A percentile compares a stretch with the other conserved stretches of the same genome.
Conservation (phyloP, 2,797 vertebrate species). For the Amphiprion clarkii region DNA sequence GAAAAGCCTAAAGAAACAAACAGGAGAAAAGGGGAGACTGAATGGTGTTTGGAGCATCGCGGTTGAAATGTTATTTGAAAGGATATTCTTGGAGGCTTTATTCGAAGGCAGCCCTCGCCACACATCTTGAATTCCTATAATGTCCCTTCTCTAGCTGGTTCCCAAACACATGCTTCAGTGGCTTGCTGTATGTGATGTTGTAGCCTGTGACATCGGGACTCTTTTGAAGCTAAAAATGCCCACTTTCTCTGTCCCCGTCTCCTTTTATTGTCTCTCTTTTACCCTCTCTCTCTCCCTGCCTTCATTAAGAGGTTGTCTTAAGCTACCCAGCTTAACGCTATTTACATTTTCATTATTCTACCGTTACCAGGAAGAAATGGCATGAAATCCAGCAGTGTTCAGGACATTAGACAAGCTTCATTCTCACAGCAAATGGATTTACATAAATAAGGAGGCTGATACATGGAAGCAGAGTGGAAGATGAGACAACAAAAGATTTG, state of each 20-base stretch:
- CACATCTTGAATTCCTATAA: slow-evolving; percentile 58
- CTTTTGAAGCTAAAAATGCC: slow-evolving; percentile 71
- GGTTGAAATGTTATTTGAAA: slow-evolving; percentile 61
- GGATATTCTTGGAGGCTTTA: slow-evolving; percentile 51
- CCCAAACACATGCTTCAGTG: slow-evolving; percentile 60
- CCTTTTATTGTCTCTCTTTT: slow-evolving; percentile 24
- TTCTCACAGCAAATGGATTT: slow-evolving; percentile 84
- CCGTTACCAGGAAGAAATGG: slow-evolving; percentile 81
- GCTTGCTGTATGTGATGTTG: slow-evolving; percentile 60
- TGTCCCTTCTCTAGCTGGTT: slow-evolving; percentile 54
- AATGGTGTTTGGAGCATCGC: slow-evolving; percentile 46
- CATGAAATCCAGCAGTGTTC: slow-evolving; percentile 84
- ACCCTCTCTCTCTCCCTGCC: slow-evolving; percentile 52
- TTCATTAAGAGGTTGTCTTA: slow-evolving; percentile 85
- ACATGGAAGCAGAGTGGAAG: slow-evolving; percentile 63
- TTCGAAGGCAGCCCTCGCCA: slow-evolving; percentile 54
- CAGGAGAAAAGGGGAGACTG: slow-evolving; percentile 30
- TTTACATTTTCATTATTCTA: slow-evolving; percentile 87
- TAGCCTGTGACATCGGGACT: slow-evolving; percentile 44
- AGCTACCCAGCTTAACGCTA: slow-evolving; percentile 84
- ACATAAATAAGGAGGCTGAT: slow-evolving; percentile 84
- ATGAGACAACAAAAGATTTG: slow-evolving; percentile 58
- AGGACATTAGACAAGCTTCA: slow-evolving; percentile 85
- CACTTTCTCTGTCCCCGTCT: slow-evolving; percentile 30
- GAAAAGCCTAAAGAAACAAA: slow-evolving; percentile 40